Percentiles rank a stretch among this genome's conserved stretches.
Evolutionary conservation across 1,140 invertebrate genomes (phyloP).

Genomic region (Chrysomallon squamiferum): DNA sequence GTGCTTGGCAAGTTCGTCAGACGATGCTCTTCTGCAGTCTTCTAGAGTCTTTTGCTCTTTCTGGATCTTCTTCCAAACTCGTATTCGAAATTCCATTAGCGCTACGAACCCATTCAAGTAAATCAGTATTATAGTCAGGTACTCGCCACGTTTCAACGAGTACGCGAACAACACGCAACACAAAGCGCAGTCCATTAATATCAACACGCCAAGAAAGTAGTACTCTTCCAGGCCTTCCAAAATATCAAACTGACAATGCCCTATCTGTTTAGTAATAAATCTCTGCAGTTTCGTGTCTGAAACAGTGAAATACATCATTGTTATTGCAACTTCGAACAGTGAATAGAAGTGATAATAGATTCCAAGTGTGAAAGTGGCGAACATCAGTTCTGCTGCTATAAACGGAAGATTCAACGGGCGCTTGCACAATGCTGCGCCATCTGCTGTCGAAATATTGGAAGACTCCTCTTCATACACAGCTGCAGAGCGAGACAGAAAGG

Average conservation of each 20-base stretch:
- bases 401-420: no score
- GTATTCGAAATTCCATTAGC: conserved; percentile 7
- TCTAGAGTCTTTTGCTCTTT: neutral
- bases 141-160: neutral
- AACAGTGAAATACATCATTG: no score
- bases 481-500: no score
- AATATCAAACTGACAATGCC: neutral
- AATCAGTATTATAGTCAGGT: neutral
- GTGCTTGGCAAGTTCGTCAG: conserved; percentile 6
- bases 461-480: no score
- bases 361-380: no score
- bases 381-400: no score
- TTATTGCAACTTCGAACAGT: no score
- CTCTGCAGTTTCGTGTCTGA: no score
- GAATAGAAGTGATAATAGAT: no score
- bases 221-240: conserved; percentile 7
- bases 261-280: no score
- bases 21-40: conserved; percentile 1
- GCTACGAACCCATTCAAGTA: conserved; percentile 14
- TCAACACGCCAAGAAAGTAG: neutral
- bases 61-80: conserved; percentile 8
- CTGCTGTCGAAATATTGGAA: no score
- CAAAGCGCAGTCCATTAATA: conserved; percentile 1
- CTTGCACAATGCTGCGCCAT: no score
- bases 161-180: neutral